Evolutionary conservation across 2,888 invertebrate species (phyloP), one percentile per base, ranked within the genome.

Genomic region (Colostygia pectinataria): DNA sequence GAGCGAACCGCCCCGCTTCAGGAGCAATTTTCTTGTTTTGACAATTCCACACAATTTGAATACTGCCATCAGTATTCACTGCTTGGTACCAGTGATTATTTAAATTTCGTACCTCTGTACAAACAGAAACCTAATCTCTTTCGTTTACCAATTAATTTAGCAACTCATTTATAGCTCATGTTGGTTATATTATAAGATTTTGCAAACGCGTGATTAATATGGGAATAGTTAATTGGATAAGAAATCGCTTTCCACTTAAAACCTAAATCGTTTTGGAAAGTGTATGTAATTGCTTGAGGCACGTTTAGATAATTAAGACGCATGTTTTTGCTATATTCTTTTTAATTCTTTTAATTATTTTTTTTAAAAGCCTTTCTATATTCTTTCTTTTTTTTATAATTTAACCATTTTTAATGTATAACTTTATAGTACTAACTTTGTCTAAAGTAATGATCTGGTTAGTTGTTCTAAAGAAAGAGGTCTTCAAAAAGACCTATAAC

Each of bases 11-110:
- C 59, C 63, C 65, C 68, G 63, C 68, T 76, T 64, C 63, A 65
- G 61, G 68, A 74, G 65, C 79, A 75, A 81, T 81, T 78, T 80
- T 79, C 80, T 79, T 80, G 80, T 78, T 80, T 76, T 77, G 76
- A 77, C 70, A 74, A 75, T 77, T 72, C 74, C 68, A 72, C 75
- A 73, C 77, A 77, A 78, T 79, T 80, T 79, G 79, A 82, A 80
- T 78, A 76, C 73, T 74, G 71, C 66, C 74, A 77, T 77, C 77
- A 77, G 77, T 77, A 77, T 78, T 77, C 78, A 73, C 74, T 68
- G 66, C 70, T 66, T 66, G 69, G 62, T 65, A 63, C 66, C 66
- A 70, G 74, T 77, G 76, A 80, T 80, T 81, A 81, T 80, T 81
- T 77, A 80, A 82, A 83, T 80, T 76, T 68, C 68, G 69, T 74